phyloP scores from a whole-genome alignment of 2,797 vertebrate species.

The Cercopithecus petaurista region DNA sequence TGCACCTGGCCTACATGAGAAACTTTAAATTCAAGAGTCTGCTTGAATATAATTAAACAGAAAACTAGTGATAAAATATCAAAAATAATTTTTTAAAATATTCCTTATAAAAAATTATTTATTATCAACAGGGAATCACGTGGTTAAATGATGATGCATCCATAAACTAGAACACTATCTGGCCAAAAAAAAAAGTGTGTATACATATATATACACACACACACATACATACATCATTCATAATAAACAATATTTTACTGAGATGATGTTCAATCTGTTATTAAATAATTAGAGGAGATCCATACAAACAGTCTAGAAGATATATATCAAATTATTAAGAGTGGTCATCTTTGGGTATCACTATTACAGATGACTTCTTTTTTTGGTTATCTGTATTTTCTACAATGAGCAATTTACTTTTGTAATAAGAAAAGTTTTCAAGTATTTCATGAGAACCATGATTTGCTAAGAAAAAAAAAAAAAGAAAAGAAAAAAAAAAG shows the following conservation, averaged over 20 bases:
- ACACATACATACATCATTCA: background rate
- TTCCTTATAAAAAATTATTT: conserved; percentile 28
- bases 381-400: background rate
- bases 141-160: background rate
- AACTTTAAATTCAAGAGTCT: conserved; percentile 48
- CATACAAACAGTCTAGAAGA: conserved; percentile 40
- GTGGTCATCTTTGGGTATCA: background rate
- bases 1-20: background rate
- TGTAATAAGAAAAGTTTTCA: conserved; percentile 47
- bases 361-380: conserved; percentile 8
- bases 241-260: conserved; percentile 10
- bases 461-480: background rate
- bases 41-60: background rate
- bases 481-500: background rate
- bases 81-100: conserved; percentile 6
- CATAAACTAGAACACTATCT: background rate
- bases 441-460: conserved; percentile 28
- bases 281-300: conserved; percentile 4
- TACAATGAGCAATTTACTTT: conserved; percentile 44
- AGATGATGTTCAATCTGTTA: background rate
- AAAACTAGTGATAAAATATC: conserved; percentile 27
- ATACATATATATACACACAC: background rate
- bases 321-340: conserved; percentile 21
- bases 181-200: background rate
- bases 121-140: background rate